Conservation (phyloP, 2,797 vertebrate genomes). For the Artibeus lituratus region DNA sequence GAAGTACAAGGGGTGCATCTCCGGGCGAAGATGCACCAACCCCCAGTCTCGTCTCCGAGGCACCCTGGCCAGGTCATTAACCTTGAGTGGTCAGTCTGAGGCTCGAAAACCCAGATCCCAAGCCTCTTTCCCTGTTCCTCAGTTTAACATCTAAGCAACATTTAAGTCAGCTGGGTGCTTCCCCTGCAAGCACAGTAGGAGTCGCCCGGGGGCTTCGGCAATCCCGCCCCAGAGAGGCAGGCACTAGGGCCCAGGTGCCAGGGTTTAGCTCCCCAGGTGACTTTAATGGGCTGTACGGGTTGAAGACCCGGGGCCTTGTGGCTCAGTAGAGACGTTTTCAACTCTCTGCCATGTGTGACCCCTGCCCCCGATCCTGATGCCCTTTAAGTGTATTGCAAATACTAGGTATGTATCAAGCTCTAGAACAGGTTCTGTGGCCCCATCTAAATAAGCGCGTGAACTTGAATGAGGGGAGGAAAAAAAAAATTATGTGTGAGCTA, state of each 20-base stretch:
- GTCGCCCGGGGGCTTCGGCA: neutral
- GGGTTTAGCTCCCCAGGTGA: neutral
- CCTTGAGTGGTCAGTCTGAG: too few relatives aligned
- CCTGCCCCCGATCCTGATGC: neutral
- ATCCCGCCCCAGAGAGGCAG: neutral
- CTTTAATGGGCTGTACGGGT: too few relatives aligned
- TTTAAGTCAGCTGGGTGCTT: neutral
- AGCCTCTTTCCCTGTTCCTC: neutral
- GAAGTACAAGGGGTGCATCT: rapidly evolving
- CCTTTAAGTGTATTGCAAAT: neutral
- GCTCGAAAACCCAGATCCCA: neutral
- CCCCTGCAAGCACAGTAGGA: neutral
- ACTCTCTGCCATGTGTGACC: neutral
- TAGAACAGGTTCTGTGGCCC: neutral
- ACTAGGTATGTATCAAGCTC: neutral
- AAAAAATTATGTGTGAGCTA: neutral
- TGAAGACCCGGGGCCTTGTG: neutral
- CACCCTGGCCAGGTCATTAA: neutral
- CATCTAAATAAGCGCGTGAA: neutral
- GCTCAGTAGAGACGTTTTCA: neutral
- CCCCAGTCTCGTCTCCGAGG: neutral
- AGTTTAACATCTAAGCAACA: neutral
- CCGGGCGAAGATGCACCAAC: neutral
- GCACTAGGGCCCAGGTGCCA: rapidly evolving
- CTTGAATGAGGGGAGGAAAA: neutral